Evolutionary conservation across 2,888 invertebrate species (phyloP).

Genomic region (Ctenicera cuprea): DNA sequence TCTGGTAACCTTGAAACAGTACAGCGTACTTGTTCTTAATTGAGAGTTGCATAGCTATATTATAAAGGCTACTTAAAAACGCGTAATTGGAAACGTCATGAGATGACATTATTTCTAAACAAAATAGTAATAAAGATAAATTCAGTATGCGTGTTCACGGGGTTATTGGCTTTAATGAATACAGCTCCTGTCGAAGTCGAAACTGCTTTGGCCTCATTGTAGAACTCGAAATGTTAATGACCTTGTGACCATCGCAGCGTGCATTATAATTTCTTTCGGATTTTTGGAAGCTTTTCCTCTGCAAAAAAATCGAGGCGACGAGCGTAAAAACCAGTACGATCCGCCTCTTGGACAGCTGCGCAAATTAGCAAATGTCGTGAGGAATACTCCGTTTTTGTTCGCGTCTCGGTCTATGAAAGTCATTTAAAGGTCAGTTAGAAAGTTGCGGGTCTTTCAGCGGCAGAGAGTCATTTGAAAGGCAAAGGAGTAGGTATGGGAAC

Average conservation of each 20-base stretch:
- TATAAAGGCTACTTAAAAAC: too few species aligned
- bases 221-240: constrained; percentile 31
- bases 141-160: neutral
- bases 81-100: too few species aligned
- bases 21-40: too few species aligned
- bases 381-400: constrained; percentile 39
- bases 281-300: constrained; percentile 21
- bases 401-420: constrained; percentile 36
- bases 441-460: constrained; percentile 31
- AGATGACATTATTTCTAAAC: too few species aligned
- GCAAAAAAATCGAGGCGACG: constrained; percentile 4
- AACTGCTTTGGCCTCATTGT: constrained; percentile 24
- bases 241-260: constrained; percentile 20
- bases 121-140: too few species aligned
- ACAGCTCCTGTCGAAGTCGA: neutral
- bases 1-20: too few species aligned
- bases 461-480: constrained; percentile 40
- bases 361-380: constrained; percentile 42
- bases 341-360: constrained; percentile 34
- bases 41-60: too few species aligned
- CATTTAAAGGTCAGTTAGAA: constrained; percentile 47
- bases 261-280: constrained; percentile 18
- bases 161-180: constrained; percentile 27
- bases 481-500: constrained; percentile 34
- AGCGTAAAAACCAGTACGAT: constrained; percentile 32